Conservation (phyloP, 1,140 invertebrate genomes). For the Aphelinus certus region DNA sequence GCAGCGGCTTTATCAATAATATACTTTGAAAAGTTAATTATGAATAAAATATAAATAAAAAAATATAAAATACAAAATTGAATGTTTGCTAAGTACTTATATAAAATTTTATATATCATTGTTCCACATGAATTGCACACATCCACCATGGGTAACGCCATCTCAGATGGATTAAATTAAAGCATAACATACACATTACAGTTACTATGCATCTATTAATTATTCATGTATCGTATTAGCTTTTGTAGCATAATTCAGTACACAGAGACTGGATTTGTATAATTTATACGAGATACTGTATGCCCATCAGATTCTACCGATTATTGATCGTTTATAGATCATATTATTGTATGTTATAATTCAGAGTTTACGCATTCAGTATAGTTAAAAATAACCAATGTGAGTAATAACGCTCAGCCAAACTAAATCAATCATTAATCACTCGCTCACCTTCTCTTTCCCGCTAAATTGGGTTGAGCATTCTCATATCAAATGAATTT, state of each 20-base stretch:
- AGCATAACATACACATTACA: slow-evolving; percentile 19
- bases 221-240: background rate
- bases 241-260: slow-evolving; percentile 13
- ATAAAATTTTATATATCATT: too few relatives aligned
- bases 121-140: too few relatives aligned
- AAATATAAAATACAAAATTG: too few relatives aligned
- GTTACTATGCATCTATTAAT: slow-evolving; percentile 15
- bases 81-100: too few relatives aligned
- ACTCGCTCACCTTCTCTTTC: slow-evolving; percentile 1
- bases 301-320: background rate
- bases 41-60: too few relatives aligned
- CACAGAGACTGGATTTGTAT: slow-evolving; percentile 5
- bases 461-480: slow-evolving; percentile 11
- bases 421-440: background rate
- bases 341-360: too few relatives aligned
- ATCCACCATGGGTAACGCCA: background rate
- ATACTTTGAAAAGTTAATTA: too few relatives aligned
- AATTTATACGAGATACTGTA: slow-evolving; percentile 3
- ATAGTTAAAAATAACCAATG: too few relatives aligned
- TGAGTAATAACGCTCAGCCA: too few relatives aligned
- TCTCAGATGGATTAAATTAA: background rate
- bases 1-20: too few relatives aligned
- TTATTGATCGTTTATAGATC: too few relatives aligned
- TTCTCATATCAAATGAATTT: background rate
- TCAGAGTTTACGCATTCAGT: too few relatives aligned